Evolutionary conservation across 2,797 vertebrate species (phyloP).

Genomic region (Fringilla coelebs): DNA sequence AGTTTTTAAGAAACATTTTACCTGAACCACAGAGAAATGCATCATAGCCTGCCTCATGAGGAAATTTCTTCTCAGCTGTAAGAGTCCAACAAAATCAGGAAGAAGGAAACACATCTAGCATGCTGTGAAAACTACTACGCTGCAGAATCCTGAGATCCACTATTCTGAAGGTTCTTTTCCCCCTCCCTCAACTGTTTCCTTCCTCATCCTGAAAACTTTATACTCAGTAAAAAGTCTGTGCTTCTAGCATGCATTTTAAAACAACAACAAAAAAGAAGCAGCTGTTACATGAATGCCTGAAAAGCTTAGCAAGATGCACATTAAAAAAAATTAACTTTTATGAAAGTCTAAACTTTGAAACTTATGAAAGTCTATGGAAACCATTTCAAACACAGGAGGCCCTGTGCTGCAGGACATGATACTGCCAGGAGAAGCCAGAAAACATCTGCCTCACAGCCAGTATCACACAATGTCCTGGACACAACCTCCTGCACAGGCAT

Average conservation of each 20-base stretch:
- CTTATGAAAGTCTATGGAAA: not conserved
- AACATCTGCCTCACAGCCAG: not conserved
- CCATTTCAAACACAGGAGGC: not conserved
- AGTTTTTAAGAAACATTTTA: constrained; percentile 34
- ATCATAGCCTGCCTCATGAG: constrained; percentile 76
- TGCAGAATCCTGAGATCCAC: not conserved
- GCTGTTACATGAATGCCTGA: not conserved
- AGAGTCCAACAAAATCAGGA: not conserved
- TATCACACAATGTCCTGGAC: not conserved
- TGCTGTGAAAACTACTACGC: not conserved
- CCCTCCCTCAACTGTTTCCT: not conserved
- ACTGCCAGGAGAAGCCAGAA: not conserved
- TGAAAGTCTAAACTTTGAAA: not conserved
- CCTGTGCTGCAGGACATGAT: not conserved
- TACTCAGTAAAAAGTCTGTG: not conserved
- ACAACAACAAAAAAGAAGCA: not conserved
- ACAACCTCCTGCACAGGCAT: not conserved
- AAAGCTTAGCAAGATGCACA: not conserved
- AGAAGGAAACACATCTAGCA: not conserved
- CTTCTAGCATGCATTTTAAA: not conserved
- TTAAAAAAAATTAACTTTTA: not conserved
- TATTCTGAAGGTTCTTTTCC: not conserved
- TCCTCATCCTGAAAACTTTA: not conserved
- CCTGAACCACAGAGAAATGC: constrained; percentile 80
- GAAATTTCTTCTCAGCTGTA: constrained; percentile 66